Evolutionary conservation across 2,113 vertebrate genomes (phyloP).

Genomic region (Hippocampus comes): DNA sequence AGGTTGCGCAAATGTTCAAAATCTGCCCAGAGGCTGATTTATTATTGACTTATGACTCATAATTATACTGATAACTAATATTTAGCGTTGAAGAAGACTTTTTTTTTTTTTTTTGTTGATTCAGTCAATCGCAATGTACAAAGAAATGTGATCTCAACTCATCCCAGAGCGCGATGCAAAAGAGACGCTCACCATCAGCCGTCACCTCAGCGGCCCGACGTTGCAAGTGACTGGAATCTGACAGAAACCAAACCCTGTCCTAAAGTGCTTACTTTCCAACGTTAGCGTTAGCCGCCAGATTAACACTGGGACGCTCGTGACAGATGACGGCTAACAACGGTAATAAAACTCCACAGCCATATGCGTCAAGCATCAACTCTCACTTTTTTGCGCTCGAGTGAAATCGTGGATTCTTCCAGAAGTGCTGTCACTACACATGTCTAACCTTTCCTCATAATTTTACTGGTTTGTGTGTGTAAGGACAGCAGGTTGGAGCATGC

Average conservation of each 20-base stretch:
- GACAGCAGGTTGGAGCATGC: slow-evolving; percentile 22
- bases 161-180: neutral
- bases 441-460: slow-evolving; percentile 2
- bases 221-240: neutral
- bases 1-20: neutral
- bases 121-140: neutral
- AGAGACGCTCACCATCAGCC: neutral
- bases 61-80: neutral
- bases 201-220: neutral
- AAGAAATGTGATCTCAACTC: neutral
- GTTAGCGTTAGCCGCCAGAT: neutral
- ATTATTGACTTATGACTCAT: neutral
- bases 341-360: neutral
- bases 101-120: neutral
- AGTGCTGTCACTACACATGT: neutral
- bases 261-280: neutral
- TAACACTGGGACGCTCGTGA: neutral
- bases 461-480: neutral
- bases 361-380: neutral
- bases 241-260: neutral
- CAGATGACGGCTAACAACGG: neutral
- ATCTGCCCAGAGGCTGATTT: neutral
- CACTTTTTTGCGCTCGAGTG: neutral
- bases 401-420: neutral
- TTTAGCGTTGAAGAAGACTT: neutral